Conservation (phyloP, 2,888 invertebrate genomes). For the Diadromus collaris region DNA sequence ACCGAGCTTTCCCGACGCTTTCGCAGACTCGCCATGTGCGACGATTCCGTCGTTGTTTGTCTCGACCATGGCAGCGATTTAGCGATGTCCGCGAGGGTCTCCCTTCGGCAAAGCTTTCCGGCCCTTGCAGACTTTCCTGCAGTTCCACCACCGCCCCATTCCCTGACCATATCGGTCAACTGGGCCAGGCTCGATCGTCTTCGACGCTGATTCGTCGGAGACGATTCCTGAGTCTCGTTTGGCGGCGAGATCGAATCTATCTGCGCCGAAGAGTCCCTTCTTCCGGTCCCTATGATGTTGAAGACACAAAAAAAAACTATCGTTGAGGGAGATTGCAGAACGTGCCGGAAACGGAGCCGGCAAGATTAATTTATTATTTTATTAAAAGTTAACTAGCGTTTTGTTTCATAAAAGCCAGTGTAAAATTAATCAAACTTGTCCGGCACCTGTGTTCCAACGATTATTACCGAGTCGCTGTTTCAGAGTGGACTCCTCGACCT, state of each 20-base stretch:
- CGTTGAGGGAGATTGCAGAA: background rate
- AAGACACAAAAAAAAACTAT: background rate
- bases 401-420: slow-evolving; percentile 24
- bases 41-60: slow-evolving; percentile 82
- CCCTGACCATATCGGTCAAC: slow-evolving; percentile 92
- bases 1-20: slow-evolving; percentile 94
- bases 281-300: slow-evolving; percentile 80
- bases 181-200: slow-evolving; percentile 93
- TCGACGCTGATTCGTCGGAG: slow-evolving; percentile 86
- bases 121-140: slow-evolving; percentile 79
- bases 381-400: slow-evolving; percentile 22
- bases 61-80: slow-evolving; percentile 92
- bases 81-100: slow-evolving; percentile 93
- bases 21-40: slow-evolving; percentile 80
- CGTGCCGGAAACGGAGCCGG: slow-evolving; percentile 23
- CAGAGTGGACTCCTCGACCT: slow-evolving; percentile 92
- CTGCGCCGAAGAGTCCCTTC: slow-evolving; percentile 95
- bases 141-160: slow-evolving; percentile 88
- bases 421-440: slow-evolving; percentile 41
- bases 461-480: slow-evolving; percentile 88
- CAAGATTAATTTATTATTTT: slow-evolving; percentile 24
- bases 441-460: slow-evolving; percentile 53
- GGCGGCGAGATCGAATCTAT: slow-evolving; percentile 91
- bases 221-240: slow-evolving; percentile 86
- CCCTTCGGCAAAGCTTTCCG: slow-evolving; percentile 87